Evolutionary conservation across 2,888 invertebrate genomes (phyloP).

Genomic region (Mellilla xanthometata): DNA sequence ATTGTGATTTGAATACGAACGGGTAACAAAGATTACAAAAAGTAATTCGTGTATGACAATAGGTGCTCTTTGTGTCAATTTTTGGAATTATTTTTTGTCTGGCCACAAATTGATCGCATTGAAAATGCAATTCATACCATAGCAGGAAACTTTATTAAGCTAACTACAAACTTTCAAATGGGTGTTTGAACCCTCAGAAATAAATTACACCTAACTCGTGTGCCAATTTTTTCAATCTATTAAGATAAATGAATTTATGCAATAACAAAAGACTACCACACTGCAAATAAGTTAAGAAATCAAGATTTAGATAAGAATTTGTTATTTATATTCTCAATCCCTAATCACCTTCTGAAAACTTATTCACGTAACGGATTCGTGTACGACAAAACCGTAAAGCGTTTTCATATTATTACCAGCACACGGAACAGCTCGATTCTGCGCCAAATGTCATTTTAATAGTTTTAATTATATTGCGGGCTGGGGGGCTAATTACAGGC

Average conservation of each 20-base stretch:
- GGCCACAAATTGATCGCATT: constrained; percentile 6
- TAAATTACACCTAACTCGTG: too few relatives aligned
- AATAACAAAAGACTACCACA: too few relatives aligned
- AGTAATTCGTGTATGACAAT: constrained; percentile 20
- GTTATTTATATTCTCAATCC: constrained; percentile 14
- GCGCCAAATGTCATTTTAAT: constrained; percentile 77
- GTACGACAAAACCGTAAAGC: constrained; percentile 51
- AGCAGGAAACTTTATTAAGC: constrained; percentile 16
- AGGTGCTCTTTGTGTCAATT: constrained; percentile 8
- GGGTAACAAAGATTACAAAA: constrained; percentile 17
- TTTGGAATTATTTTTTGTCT: constrained; percentile 10
- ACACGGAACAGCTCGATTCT: constrained; percentile 46
- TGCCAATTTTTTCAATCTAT: too few relatives aligned
- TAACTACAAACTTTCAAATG: not conserved
- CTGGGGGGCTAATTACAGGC: constrained; percentile 51
- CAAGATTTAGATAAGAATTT: too few relatives aligned
- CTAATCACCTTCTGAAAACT: constrained; percentile 40
- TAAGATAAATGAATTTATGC: too few relatives aligned
- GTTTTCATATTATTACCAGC: constrained; percentile 49
- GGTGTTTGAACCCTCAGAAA: too few relatives aligned
- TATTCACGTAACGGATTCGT: constrained; percentile 48
- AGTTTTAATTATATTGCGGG: constrained; percentile 65
- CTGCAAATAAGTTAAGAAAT: too few relatives aligned
- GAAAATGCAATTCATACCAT: constrained; percentile 19
- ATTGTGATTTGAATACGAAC: constrained; percentile 34